Base-by-base conservation (phyloP, 1,140 invertebrate genomes). In the Hyles vespertilio region DNA sequence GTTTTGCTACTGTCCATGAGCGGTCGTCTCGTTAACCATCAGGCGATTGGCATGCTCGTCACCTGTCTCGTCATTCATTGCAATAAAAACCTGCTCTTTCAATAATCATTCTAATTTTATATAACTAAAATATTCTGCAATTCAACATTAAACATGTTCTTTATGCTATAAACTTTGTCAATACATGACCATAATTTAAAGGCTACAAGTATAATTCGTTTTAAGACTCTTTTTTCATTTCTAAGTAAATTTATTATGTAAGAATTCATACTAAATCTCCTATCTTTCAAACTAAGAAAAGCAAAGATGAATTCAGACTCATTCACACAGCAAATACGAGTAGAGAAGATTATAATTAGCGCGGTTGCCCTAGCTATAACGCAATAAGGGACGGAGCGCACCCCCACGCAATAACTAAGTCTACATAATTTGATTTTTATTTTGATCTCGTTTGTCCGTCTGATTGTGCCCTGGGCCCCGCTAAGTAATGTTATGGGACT, bases 381-480 rank as follows among this genome's bases (percentile, higher is more conserved):
- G 70, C 60, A 69, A 71, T 70, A 66, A 70, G 64, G 61, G 63
- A 50, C 52, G 53, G 59, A 5, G 45, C 34, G 56, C 58, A 57
- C 55, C 48, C 11, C 56, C 66, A 67, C 68, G 66, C 68, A 70
- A 70, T 72, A 67, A 69, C 51, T 66, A 56, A 44, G 36, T 34
- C 59, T 54, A 50, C 34, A 57, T 79, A 79, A 79, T 79, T 79
- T 66, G 70, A 79, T 79, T 79, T 79, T 74, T 73, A 74, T 77
- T 79, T 74, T 77, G 72, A 79, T 79, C 77, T 65, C 63, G 58
- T 77, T 70, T 69, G 62, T 62, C 52, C 55, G 56, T 62, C 58
- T 70, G 70, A 73, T 72, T 74, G 74, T 65, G 63, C 61, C 60
- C 56, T 8, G 34, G 62, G 62, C 53, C 2, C 22, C 32, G 58